Percentiles rank a stretch among this genome's conserved stretches.
Evolutionary conservation across 2,113 vertebrate species (phyloP).

Genomic region (Lutjanus erythropterus): DNA sequence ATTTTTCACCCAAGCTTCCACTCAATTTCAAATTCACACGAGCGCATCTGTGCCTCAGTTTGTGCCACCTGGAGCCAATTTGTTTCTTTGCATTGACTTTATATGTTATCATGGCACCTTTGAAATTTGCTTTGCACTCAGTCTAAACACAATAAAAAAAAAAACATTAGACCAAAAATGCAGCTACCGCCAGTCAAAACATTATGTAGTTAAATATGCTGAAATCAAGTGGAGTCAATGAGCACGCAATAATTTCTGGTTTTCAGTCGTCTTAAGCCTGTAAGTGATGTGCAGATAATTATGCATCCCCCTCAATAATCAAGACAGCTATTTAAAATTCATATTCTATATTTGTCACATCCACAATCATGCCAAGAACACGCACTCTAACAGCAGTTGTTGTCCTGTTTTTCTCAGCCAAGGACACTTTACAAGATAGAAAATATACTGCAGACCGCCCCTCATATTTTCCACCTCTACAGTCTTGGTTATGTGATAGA

Average conservation of each 20-base stretch:
- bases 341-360: conserved; percentile 6
- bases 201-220: neutral
- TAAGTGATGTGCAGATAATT: neutral
- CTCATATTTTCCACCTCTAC: too few species aligned
- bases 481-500: too few species aligned
- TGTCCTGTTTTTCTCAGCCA: too few species aligned
- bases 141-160: neutral
- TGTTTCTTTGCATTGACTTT: neutral
- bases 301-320: neutral
- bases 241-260: neutral
- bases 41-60: neutral
- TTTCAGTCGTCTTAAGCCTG: neutral
- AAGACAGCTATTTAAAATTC: neutral
- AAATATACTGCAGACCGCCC: too few species aligned
- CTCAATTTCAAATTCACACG: neutral
- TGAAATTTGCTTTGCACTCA: neutral
- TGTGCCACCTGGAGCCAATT: too few species aligned
- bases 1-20: neutral
- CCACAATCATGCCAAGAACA: neutral
- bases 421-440: too few species aligned
- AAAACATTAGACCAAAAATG: neutral
- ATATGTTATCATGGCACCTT: neutral
- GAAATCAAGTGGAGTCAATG: too few species aligned
- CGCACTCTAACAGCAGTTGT: too few species aligned
- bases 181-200: neutral